These are phyloP conservation scores for Marisa cornuarietis DNA, from an alignment of 1,140 invertebrate genomes.

Conservation along the genomic window DNA sequence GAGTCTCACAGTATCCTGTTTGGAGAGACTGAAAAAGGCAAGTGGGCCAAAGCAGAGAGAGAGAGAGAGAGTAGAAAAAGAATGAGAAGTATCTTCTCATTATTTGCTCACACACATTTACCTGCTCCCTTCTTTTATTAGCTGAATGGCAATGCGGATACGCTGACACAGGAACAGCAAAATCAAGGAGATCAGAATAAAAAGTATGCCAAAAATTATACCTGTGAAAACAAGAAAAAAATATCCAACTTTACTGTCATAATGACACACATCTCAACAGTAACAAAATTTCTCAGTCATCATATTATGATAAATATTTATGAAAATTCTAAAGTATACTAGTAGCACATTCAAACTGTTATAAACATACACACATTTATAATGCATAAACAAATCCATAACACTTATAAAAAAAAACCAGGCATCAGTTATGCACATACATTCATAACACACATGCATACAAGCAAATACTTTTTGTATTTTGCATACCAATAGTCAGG, in stretches of 20 bases:
- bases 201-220: constrained; percentile 74
- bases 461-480: too few species aligned
- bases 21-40: too few species aligned
- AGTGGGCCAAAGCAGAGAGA: too few species aligned
- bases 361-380: not conserved
- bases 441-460: too few species aligned
- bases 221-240: constrained; percentile 63
- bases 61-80: too few species aligned
- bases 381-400: too few species aligned
- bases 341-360: not conserved
- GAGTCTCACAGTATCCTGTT: too few species aligned
- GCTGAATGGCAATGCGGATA: constrained; percentile 86
- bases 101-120: constrained; percentile 45
- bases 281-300: too few species aligned
- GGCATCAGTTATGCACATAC: too few species aligned
- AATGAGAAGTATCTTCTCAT: not conserved
- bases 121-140: constrained; percentile 83
- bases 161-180: constrained; percentile 85
- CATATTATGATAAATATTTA: not conserved
- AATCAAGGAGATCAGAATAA: constrained; percentile 74
- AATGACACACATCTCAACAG: too few species aligned
- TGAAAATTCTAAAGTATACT: not conserved
- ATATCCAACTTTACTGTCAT: too few species aligned
- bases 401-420: too few species aligned
- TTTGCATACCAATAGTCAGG: constrained; percentile 70